These are phyloP conservation scores for Malacosoma neustria DNA, from an alignment of 2,888 invertebrate species.

Conservation along the genomic window DNA sequence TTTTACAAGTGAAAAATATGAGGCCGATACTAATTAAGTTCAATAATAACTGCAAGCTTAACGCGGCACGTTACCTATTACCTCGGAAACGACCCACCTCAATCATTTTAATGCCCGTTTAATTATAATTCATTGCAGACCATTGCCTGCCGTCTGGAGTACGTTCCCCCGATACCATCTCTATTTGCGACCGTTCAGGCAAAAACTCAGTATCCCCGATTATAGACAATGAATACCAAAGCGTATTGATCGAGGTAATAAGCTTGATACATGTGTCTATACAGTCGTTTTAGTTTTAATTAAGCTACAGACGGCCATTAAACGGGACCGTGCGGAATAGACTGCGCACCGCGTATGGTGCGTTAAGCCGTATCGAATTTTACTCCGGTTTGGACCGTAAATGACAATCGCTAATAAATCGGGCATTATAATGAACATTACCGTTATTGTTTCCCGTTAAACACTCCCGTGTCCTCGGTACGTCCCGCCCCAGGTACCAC, in stretches of 20 bases:
- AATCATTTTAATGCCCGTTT: constrained; percentile 50
- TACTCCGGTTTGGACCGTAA: constrained; percentile 47
- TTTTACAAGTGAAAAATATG: constrained; percentile 37
- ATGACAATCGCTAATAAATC: constrained; percentile 68
- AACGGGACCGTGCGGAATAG: constrained; percentile 50
- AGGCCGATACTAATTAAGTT: constrained; percentile 43
- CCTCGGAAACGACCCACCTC: constrained; percentile 40
- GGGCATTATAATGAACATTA: constrained; percentile 70
- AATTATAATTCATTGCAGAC: constrained; percentile 49
- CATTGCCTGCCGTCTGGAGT: constrained; percentile 25
- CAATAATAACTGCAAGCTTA: constrained; percentile 54
- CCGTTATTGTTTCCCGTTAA: constrained; percentile 65
- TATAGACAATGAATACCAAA: constrained; percentile 33
- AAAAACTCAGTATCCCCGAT: constrained; percentile 32
- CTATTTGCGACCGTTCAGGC: constrained; percentile 29
- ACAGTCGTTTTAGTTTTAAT: constrained; percentile 66
- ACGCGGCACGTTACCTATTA: constrained; percentile 43
- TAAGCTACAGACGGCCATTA: constrained; percentile 51
- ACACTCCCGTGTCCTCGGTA: constrained; percentile 21
- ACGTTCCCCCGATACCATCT: constrained; percentile 28
- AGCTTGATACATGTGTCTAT: constrained; percentile 49
- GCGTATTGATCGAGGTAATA: constrained; percentile 29
- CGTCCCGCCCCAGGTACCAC: constrained; percentile 42
- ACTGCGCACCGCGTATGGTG: constrained; percentile 37
- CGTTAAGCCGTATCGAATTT: constrained; percentile 52